phyloP scores from a whole-genome alignment of 2,888 invertebrate genomes.

The Cheilosia pagana region DNA sequence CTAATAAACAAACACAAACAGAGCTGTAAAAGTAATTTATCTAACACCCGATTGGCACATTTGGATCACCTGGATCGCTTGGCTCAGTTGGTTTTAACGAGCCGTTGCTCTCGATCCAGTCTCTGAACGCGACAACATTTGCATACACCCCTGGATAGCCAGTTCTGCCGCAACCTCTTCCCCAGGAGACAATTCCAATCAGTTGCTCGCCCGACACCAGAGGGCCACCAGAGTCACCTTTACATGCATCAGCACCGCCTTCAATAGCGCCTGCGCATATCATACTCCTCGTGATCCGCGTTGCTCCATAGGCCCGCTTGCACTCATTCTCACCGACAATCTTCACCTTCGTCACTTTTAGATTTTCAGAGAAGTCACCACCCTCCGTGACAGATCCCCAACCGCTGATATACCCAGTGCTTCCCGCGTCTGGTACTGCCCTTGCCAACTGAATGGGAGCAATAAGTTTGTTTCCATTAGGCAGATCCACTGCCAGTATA shows the following conservation, averaged over 20 bases:
- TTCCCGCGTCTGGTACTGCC: slow-evolving; percentile 72
- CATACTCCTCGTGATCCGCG: slow-evolving; percentile 76
- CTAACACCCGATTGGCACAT: too few relatives aligned
- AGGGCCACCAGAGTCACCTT: slow-evolving; percentile 81
- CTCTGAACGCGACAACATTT: slow-evolving; percentile 73
- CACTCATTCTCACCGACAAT: slow-evolving; percentile 83
- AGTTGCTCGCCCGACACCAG: slow-evolving; percentile 77
- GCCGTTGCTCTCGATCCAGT: slow-evolving; percentile 62
- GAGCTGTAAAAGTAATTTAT: too few relatives aligned
- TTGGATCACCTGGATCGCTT: too few relatives aligned
- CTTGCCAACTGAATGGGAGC: slow-evolving; percentile 81
- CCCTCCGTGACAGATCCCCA: slow-evolving; percentile 78
- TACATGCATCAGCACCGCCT: slow-evolving; percentile 78
- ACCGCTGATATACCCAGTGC: slow-evolving; percentile 76
- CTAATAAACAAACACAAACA: too few relatives aligned
- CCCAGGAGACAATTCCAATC: slow-evolving; percentile 81
- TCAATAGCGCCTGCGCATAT: slow-evolving; percentile 81
- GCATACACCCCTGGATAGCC: slow-evolving; percentile 79
- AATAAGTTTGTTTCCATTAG: not conserved
- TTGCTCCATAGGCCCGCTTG: slow-evolving; percentile 77
- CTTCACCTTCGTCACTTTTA: slow-evolving; percentile 83
- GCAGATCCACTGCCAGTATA: not conserved
- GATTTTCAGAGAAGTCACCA: slow-evolving; percentile 79
- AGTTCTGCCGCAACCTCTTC: slow-evolving; percentile 77
- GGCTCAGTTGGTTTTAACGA: too few relatives aligned